Base-by-base conservation (phyloP, 2,888 invertebrate species). In the Drosophila glabriapex region DNA sequence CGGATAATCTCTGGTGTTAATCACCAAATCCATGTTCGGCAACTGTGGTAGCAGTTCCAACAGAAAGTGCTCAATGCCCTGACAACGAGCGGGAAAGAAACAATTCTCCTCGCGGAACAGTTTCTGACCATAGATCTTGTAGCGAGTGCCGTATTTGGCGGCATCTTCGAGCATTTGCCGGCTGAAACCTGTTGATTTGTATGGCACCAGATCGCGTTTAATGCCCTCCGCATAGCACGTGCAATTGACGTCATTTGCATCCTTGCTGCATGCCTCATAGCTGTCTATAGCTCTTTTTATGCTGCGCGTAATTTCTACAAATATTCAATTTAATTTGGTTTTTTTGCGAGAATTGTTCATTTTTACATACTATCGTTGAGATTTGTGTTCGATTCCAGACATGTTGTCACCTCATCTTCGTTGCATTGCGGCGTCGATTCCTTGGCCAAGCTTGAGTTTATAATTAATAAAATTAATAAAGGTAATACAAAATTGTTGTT, bases 1-100 rank as follows among this genome's bases (percentile, higher is more conserved):
- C 5, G 99, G 99, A 96, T 98, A 98, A 93, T 99, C 99, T 69
- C 98, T 95, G 0, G 97, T 97, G 92, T 99, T 99, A 28, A 99
- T 93, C 19, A 97, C 94, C 73, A 99, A 94, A 92, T 99, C 99
- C 94, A 97, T 95, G 91, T 99, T 95, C 0, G 97, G 96, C 61
- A 98, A 92, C 75, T 96, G 95, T 9, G 95, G 92, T 50, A 97
- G 94, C 7, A 97, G 86, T 85, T 95, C 95, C 64, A 95, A 93
- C 28, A 99, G 92, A 91, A 98, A 99, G 93, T 99, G 95, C 93
- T 99, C 98, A 35, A 99, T 95, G 16, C 99, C 99, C 72, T 95
- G 94, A 93, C 99, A 99, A 82, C 99, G 95, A 19, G 97, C 95
- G 43, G 98, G 98, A 93, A 99, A 99, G 95, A 98, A 97, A 89